Evolutionary conservation across 2,797 vertebrate species (phyloP), one percentile per base, ranked within the genome.

Genomic region (Octomys mimax): DNA sequence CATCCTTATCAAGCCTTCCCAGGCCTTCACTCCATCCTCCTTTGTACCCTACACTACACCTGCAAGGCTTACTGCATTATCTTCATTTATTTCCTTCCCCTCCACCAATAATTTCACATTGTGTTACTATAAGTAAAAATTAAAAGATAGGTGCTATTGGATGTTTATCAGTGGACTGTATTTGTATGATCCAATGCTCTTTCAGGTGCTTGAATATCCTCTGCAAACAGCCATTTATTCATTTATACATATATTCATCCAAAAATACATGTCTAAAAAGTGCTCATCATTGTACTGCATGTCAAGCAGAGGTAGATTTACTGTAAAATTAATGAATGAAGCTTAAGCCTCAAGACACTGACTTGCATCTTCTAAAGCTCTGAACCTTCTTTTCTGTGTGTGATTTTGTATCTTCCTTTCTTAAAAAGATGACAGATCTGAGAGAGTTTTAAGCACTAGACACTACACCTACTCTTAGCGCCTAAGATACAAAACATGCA

Each of bases 211-310:
- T 73, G 12, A 62, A 42, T 5, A 59, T 11, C 52, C 77, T 80
- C 82, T 82, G 71, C 59, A 81, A 86, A 80, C 46, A 73, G 83
- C 31, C 42, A 49, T 39, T 68, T 68, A 4, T 49, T 78, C 49
- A 28, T 19, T 22, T 36, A 36, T 46, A 61, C 14, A 54, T 22
- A 79, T 4, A 81, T 9, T 82, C 78, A 70, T 36, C 87, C 10
- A 80, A 94, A 97, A 88, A 75, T 28, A 61, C 6, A 16, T 42
- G 68, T 49, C 89, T 71, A 52, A 73, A 61, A 33, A 77, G 39
- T 80, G 39, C 49, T 36, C 87, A 61, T 33, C 39, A 75, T 7
- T 33, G 59, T n/a, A 52, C 70, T 71, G 46, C 21, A n/a, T 57
- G 71, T 8, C 85, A 79, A 85, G 39, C 31, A 77, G 61, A 88